Percentiles rank a stretch among this genome's conserved stretches.
These are phyloP conservation scores for Pocillopora damicornis DNA, from an alignment of 64 coral and sea anemone species.

Conservation along the genomic window DNA sequence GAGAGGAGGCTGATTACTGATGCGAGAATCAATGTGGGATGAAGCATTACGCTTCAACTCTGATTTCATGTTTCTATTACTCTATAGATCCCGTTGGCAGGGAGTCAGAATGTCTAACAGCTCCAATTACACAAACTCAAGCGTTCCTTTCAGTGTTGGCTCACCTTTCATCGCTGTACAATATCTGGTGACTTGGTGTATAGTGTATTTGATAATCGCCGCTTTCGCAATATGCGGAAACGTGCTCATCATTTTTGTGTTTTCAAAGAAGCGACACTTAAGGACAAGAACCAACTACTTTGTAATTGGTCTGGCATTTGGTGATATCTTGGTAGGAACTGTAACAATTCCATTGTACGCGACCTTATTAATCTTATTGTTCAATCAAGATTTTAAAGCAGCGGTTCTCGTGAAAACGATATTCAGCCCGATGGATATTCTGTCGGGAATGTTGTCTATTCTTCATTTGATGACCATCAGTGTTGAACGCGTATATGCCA, in stretches of 20 bases:
- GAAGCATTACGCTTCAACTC: background rate
- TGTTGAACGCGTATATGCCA: slow-evolving; percentile 75
- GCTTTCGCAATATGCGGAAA: slow-evolving; percentile 59
- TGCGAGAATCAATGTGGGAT: background rate
- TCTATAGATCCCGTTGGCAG: background rate
- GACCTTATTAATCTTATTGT: slow-evolving; percentile 51
- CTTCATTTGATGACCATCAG: slow-evolving; percentile 86
- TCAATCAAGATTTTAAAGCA: slow-evolving; percentile 31
- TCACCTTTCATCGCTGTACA: slow-evolving; percentile 35
- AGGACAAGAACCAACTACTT: slow-evolving; percentile 87
- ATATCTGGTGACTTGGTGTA: slow-evolving; percentile 59
- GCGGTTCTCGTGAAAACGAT: slow-evolving; percentile 30
- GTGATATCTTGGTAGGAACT: slow-evolving; percentile 64
- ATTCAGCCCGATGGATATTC: slow-evolving; percentile 81
- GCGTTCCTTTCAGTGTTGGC: too few species aligned
- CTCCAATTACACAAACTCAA: slow-evolving; percentile 24
- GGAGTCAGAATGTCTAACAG: background rate
- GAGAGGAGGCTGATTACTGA: too few species aligned
- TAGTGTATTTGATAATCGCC: slow-evolving; percentile 61
- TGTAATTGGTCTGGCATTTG: slow-evolving; percentile 72
- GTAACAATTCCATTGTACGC: slow-evolving; percentile 71
- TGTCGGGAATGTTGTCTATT: slow-evolving; percentile 88
- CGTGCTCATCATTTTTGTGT: slow-evolving; percentile 78
- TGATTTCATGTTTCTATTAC: background rate
- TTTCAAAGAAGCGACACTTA: slow-evolving; percentile 73